Conservation (phyloP, 2,113 vertebrate species). For the Calidris pugnax region DNA sequence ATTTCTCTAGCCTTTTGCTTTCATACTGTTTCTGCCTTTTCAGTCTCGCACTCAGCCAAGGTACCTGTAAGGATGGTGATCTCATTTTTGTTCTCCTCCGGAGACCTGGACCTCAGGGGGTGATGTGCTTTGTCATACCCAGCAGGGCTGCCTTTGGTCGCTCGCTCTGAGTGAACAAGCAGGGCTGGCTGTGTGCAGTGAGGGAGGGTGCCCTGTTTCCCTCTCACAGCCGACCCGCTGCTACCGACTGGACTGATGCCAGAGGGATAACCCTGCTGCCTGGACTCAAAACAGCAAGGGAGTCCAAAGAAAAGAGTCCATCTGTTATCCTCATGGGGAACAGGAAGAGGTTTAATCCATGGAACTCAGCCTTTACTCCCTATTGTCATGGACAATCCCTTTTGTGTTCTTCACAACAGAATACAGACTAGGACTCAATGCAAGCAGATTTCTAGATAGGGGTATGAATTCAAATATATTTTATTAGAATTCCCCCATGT, state of each 20-base stretch:
- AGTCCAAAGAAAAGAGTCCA: background rate
- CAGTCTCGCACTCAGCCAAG: background rate
- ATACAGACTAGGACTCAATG: background rate
- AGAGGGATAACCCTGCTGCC: background rate
- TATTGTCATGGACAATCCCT: background rate
- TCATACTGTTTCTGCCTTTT: background rate
- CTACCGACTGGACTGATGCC: background rate
- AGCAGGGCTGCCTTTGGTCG: background rate
- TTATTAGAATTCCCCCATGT: background rate
- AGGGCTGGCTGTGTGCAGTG: rapidly evolving
- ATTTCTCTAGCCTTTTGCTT: background rate
- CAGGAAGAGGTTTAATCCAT: background rate
- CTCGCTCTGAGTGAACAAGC: background rate
- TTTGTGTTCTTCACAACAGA: background rate
- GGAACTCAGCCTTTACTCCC: background rate
- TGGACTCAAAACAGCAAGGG: background rate
- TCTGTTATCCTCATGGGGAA: background rate
- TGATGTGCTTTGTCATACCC: background rate
- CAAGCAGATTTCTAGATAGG: background rate
- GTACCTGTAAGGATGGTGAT: background rate
- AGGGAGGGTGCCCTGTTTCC: background rate
- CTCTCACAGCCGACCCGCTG: background rate
- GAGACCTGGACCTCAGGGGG: background rate
- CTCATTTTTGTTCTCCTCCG: background rate
- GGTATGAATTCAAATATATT: background rate